These are phyloP conservation scores for Lordiphosa fenestrarum DNA, from an alignment of 2,888 invertebrate genomes.

Conservation along the genomic window DNA sequence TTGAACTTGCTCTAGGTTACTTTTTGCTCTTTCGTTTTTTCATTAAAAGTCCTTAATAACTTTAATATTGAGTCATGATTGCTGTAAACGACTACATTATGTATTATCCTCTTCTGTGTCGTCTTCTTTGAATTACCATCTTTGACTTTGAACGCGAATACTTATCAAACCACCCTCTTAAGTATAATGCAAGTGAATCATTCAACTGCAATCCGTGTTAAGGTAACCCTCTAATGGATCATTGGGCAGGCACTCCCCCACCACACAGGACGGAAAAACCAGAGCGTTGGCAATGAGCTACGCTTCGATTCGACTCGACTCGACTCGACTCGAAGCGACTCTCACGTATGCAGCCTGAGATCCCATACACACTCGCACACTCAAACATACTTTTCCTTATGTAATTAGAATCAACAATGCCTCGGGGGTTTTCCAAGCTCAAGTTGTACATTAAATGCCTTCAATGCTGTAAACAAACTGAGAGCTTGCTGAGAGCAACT, in stretches of 20 bases:
- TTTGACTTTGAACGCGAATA: too few relatives aligned
- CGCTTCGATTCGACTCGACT: not conserved
- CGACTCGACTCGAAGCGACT: not conserved
- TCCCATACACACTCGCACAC: not conserved
- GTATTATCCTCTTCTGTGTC: too few relatives aligned
- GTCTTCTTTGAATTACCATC: too few relatives aligned
- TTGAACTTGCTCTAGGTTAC: too few relatives aligned
- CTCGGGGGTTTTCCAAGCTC: slow-evolving; percentile 48
- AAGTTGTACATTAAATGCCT: slow-evolving; percentile 1
- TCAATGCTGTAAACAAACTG: slow-evolving; percentile 9
- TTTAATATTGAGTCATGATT: too few relatives aligned
- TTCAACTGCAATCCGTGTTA: too few relatives aligned
- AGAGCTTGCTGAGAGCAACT: slow-evolving; percentile 15
- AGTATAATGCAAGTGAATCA: too few relatives aligned
- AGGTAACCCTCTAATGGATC: slow-evolving; percentile 1
- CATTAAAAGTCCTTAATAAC: too few relatives aligned
- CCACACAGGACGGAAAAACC: slow-evolving; percentile 8
- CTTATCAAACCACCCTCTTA: too few relatives aligned
- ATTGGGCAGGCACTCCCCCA: slow-evolving; percentile 1
- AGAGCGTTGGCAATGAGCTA: slow-evolving; percentile 1
- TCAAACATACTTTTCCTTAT: slow-evolving; percentile 21
- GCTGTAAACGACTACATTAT: too few relatives aligned
- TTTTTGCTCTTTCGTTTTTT: too few relatives aligned
- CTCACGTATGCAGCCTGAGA: slow-evolving; percentile 4
- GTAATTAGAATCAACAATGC: slow-evolving; percentile 37